phyloP scores from a whole-genome alignment of 1,140 invertebrate species.

The Proctacanthus coquilletti region DNA sequence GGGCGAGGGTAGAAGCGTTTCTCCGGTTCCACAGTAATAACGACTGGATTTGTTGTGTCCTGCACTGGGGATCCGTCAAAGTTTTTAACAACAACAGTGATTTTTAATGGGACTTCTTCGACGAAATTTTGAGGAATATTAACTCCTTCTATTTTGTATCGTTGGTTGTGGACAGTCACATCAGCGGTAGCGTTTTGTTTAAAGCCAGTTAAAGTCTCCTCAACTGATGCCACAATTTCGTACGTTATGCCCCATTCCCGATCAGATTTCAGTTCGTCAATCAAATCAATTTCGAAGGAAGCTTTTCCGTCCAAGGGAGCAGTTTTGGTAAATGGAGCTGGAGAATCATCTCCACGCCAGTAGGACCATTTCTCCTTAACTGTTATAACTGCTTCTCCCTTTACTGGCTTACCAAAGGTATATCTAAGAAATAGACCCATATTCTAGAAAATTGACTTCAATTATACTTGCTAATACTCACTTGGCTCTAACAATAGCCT shows the following conservation, averaged over 20 bases:
- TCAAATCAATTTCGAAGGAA: constrained; percentile 52
- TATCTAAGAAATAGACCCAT: constrained; percentile 9
- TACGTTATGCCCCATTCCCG: constrained; percentile 38
- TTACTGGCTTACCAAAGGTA: constrained; percentile 57
- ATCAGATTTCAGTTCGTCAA: constrained; percentile 33
- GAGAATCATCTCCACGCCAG: constrained; percentile 5
- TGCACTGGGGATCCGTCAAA: constrained; percentile 51
- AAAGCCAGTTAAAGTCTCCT: constrained; percentile 53
- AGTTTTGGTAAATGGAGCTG: constrained; percentile 33
- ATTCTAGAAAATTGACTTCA: not conserved
- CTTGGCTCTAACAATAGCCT: constrained; percentile 63
- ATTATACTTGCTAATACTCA: constrained; percentile 33
- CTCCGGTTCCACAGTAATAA: constrained; percentile 7
- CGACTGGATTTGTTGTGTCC: constrained; percentile 42
- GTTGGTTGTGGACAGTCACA: constrained; percentile 60
- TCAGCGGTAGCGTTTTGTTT: constrained; percentile 62
- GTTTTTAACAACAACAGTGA: constrained; percentile 38
- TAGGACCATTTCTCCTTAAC: constrained; percentile 32
- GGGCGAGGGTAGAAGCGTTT: constrained; percentile 11
- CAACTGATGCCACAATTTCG: constrained; percentile 53
- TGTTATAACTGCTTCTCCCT: constrained; percentile 53
- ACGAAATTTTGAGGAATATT: constrained; percentile 75
- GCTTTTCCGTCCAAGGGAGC: constrained; percentile 52
- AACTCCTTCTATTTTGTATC: constrained; percentile 67
- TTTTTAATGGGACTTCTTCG: constrained; percentile 66